A percentile compares a stretch with the other conserved stretches of the same genome.
phyloP scores from a whole-genome alignment of 2,113 vertebrate species.

The Pandion haliaetus region DNA sequence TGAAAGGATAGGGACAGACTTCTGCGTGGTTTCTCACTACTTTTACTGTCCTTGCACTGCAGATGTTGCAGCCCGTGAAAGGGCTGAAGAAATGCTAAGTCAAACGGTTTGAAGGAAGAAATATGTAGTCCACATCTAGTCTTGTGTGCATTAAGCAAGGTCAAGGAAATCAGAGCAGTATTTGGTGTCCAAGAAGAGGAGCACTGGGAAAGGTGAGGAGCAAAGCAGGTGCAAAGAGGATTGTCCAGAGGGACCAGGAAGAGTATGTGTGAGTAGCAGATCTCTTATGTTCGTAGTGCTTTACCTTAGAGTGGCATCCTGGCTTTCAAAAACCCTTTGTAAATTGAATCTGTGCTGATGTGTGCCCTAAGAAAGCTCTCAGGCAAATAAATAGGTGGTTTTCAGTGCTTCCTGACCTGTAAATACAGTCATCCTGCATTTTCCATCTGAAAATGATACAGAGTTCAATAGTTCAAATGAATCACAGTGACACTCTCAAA shows the following conservation, averaged over 20 bases:
- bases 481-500: background rate
- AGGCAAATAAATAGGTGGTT: background rate
- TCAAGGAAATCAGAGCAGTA: background rate
- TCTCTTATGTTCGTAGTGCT: background rate
- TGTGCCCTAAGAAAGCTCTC: background rate
- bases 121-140: background rate
- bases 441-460: background rate
- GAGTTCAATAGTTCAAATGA: background rate
- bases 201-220: background rate
- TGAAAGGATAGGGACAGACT: background rate
- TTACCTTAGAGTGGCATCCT: background rate
- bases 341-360: background rate
- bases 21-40: background rate
- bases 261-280: background rate
- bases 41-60: background rate
- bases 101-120: background rate
- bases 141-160: background rate
- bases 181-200: background rate
- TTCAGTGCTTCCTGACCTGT: background rate
- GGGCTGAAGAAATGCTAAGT: background rate
- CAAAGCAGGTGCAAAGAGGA: background rate
- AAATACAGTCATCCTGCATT: background rate
- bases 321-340: background rate
- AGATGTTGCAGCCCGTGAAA: background rate
- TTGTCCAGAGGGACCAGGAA: background rate